Percentiles rank a stretch among this genome's conserved stretches.
Conservation (phyloP, 2,797 vertebrate genomes). For the Zalophus californianus region DNA sequence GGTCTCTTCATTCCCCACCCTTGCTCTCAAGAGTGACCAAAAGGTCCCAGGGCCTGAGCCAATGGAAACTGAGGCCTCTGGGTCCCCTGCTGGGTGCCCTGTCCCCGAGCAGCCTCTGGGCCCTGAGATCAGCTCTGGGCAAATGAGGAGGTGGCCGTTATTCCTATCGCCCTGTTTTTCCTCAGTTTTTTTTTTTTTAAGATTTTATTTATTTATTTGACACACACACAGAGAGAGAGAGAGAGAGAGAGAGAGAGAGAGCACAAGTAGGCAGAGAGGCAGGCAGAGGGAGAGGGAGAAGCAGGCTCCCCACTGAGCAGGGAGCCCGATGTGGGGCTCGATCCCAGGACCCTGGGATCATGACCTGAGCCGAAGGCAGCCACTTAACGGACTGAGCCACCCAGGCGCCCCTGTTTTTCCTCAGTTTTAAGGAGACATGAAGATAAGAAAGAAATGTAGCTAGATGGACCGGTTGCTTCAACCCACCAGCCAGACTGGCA, state of each 20-base stretch:
- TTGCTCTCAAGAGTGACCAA: neutral
- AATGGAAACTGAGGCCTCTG: neutral
- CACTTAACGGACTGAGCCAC: no score
- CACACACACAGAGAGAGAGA: no score
- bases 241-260: no score
- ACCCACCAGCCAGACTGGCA: neutral
- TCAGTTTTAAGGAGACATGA: slow-evolving; percentile 35
- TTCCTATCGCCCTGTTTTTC: neutral
- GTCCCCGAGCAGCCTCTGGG: neutral
- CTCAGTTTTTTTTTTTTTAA: neutral
- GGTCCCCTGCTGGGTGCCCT: neutral
- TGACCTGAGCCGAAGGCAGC: no score
- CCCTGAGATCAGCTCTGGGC: neutral
- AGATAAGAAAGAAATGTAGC: neutral
- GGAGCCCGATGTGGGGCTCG: no score
- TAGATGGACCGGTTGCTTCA: neutral
- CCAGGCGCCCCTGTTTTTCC: no score
- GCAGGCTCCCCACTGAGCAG: no score
- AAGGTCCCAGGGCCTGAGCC: neutral
- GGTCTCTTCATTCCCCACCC: neutral
- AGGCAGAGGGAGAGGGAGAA: no score
- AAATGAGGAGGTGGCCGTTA: neutral
- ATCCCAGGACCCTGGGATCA: no score
- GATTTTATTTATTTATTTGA: no score
- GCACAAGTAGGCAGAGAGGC: no score